These are phyloP conservation scores for Arenicola marina DNA, from an alignment of 2,888 invertebrate genomes.

Conservation along the genomic window DNA sequence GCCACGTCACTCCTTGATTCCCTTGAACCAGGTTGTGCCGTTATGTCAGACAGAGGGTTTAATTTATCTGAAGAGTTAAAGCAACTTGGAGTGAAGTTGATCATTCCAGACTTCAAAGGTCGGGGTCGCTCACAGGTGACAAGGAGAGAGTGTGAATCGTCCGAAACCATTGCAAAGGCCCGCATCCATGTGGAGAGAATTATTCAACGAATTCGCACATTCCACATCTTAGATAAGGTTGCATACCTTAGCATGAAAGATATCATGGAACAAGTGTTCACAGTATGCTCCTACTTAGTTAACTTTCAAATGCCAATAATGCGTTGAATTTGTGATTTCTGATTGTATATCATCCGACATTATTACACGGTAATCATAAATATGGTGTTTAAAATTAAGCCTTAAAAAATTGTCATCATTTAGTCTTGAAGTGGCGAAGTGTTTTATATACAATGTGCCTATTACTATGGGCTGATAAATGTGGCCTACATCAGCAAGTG, in stretches of 20 bases:
- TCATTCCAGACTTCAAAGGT: conserved; percentile 26
- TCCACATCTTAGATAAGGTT: conserved; percentile 19
- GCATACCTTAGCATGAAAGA: conserved; percentile 19
- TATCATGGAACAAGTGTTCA: conserved; percentile 21
- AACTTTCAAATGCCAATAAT: conserved; percentile 23
- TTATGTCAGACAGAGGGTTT: conserved; percentile 28
- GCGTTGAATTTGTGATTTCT: no score
- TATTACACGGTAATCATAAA: no score
- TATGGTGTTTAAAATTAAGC: no score
- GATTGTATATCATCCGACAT: no score
- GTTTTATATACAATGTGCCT: no score
- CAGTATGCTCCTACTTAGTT: conserved; percentile 20
- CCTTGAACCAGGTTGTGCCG: conserved; percentile 10
- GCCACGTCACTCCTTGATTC: conserved; percentile 8
- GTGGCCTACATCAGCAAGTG: no score
- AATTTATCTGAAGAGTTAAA: conserved; percentile 9
- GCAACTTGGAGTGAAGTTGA: conserved; percentile 21
- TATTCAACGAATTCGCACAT: conserved; percentile 26
- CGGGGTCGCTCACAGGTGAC: conserved; percentile 17
- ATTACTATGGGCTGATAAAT: no score
- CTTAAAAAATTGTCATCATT: no score
- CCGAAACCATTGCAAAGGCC: conserved; percentile 17
- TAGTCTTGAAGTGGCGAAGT: no score
- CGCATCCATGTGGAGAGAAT: conserved; percentile 23
- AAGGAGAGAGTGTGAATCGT: conserved; percentile 7